phyloP scores from a whole-genome alignment of 2,797 vertebrate genomes.

The Protosalanx chinensis region DNA sequence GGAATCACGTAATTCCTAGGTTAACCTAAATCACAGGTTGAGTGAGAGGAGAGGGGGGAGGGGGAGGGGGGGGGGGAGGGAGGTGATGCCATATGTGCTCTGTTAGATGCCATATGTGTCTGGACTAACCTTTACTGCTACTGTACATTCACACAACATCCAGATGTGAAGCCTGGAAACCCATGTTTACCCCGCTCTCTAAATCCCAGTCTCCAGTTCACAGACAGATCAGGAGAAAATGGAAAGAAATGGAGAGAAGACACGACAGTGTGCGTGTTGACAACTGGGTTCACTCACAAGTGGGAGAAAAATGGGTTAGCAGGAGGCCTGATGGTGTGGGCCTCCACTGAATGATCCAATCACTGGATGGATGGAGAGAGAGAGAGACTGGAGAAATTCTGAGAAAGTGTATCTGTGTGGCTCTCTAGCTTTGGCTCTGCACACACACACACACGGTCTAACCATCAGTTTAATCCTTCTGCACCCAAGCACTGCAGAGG shows the following conservation, averaged over 20 bases:
- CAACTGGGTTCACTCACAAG: too few relatives aligned
- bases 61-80: neutral
- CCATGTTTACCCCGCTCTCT: neutral
- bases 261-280: too few relatives aligned
- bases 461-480: slow-evolving; percentile 23
- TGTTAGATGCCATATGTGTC: neutral
- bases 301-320: too few relatives aligned
- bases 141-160: neutral
- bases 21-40: too few relatives aligned
- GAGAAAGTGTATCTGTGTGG: neutral
- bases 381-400: slow-evolving; percentile 1
- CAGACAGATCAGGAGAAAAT: too few relatives aligned
- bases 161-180: neutral
- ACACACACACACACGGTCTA: slow-evolving; percentile 6
- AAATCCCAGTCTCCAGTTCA: neutral
- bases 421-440: neutral
- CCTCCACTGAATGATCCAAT: too few relatives aligned
- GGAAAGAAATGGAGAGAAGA: too few relatives aligned
- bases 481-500: slow-evolving; percentile 5
- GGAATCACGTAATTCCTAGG: too few relatives aligned
- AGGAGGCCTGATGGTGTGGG: too few relatives aligned
- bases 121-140: neutral
- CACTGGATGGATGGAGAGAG: too few relatives aligned
- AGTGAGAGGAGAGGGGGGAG: neutral
- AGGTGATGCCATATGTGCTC: neutral